Conservation (phyloP, 2,888 invertebrate genomes). For the Plutella xylostella region DNA sequence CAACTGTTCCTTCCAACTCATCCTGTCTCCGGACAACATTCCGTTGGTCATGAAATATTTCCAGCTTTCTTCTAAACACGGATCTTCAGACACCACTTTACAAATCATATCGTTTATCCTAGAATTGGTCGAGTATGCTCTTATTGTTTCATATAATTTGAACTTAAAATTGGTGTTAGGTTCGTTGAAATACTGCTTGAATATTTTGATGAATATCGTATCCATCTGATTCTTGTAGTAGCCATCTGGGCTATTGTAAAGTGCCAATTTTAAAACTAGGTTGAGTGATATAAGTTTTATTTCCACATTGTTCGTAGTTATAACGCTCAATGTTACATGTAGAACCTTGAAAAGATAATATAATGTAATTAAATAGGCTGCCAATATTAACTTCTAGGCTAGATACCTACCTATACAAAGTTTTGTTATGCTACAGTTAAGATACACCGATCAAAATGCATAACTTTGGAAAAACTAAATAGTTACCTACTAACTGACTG, state of each 20-base stretch:
- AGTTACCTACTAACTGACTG: too few species aligned
- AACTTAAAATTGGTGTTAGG: constrained; percentile 24
- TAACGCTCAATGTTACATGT: constrained; percentile 31
- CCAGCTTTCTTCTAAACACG: constrained; percentile 25
- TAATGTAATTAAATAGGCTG: too few species aligned
- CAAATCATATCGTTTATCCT: constrained; percentile 25
- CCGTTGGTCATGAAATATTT: constrained; percentile 16
- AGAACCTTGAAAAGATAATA: constrained; percentile 38
- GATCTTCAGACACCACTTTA: constrained; percentile 23
- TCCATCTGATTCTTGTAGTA: constrained; percentile 19
- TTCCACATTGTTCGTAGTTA: constrained; percentile 32
- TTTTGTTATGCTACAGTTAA: too few species aligned
- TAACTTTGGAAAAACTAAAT: too few species aligned
- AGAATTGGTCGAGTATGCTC: constrained; percentile 18
- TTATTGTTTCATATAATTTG: constrained; percentile 24
- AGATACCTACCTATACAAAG: too few species aligned
- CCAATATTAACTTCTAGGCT: too few species aligned
- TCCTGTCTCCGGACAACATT: constrained; percentile 9
- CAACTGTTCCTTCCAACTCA: constrained; percentile 22
- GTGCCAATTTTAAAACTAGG: constrained; percentile 32
- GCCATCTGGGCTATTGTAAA: constrained; percentile 16
- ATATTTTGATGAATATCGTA: constrained; percentile 22
- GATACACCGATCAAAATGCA: too few species aligned
- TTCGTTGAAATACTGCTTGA: constrained; percentile 26
- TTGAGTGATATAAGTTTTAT: constrained; percentile 31